Evolutionary conservation across 64 coral and sea anemone genomes (phyloP).

Genomic region (Pocillopora verrucosa): DNA sequence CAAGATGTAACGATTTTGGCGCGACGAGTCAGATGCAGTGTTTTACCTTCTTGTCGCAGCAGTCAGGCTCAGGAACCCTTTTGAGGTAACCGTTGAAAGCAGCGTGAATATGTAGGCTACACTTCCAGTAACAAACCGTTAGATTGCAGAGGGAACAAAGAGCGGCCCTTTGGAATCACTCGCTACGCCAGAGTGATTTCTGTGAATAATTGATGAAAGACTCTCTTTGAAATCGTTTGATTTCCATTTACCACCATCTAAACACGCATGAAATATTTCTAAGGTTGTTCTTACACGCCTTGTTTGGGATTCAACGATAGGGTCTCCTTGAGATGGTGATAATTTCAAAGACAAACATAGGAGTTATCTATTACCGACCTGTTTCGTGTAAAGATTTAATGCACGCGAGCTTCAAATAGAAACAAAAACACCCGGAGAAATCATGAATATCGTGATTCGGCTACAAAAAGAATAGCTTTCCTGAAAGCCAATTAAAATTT

Average conservation of each 20-base stretch:
- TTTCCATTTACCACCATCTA: constrained; percentile 44
- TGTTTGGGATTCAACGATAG: not conserved
- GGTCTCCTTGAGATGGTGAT: not conserved
- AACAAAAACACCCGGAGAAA: not conserved
- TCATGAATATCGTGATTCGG: not conserved
- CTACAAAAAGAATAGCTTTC: not conserved
- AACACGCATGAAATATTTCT: constrained; percentile 46
- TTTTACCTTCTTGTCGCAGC: constrained; percentile 29
- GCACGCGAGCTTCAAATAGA: not conserved
- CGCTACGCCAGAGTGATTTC: constrained; percentile 43
- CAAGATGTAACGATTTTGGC: constrained; percentile 7
- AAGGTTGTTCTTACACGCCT: constrained; percentile 11
- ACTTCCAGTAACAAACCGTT: constrained; percentile 7
- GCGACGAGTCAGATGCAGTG: not conserved
- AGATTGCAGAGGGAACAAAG: constrained; percentile 38
- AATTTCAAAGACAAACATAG: not conserved
- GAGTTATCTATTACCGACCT: not conserved
- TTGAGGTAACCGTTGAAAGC: not conserved
- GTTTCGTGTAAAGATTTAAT: not conserved
- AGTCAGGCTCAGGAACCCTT: not conserved
- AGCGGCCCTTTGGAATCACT: constrained; percentile 12
- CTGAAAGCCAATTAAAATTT: not conserved
- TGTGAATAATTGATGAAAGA: constrained; percentile 37
- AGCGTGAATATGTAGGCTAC: not conserved
- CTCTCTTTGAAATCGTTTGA: constrained; percentile 36